phyloP scores from a whole-genome alignment of 2,113 vertebrate genomes.

The Aviceda subcristata region DNA sequence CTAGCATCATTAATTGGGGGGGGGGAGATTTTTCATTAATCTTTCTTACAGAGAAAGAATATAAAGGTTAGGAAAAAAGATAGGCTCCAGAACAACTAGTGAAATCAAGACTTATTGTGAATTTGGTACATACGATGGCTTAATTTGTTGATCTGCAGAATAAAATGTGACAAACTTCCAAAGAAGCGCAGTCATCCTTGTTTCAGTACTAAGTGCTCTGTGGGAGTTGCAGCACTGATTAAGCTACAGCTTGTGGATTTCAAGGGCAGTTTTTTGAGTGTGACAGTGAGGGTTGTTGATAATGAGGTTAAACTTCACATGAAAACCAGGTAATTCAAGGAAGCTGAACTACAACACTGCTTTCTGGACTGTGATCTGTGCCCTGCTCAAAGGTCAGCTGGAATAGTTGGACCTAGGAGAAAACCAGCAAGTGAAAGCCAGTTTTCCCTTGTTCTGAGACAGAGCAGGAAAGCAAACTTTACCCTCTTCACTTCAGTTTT shows the following conservation, averaged over 20 bases:
- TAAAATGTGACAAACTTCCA: slow-evolving; percentile 1
- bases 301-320: slow-evolving; percentile 1
- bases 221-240: slow-evolving; percentile 10
- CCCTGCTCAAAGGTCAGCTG: background rate
- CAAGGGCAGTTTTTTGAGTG: background rate
- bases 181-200: background rate
- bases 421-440: background rate
- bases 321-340: background rate
- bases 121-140: slow-evolving; percentile 4
- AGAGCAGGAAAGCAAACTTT: background rate
- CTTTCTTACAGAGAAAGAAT: background rate
- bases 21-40: background rate
- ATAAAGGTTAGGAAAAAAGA: slow-evolving; percentile 19
- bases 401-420: background rate
- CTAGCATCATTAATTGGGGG: background rate
- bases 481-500: background rate
- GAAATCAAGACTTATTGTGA: slow-evolving; percentile 29
- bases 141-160: slow-evolving; percentile 17
- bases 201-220: slow-evolving; percentile 1
- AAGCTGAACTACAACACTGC: background rate
- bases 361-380: background rate
- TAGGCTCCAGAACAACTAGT: background rate
- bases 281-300: background rate
- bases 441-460: background rate
- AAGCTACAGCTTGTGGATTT: background rate